A percentile compares a stretch with the other conserved stretches of the same genome.
Conservation (phyloP, 2,888 invertebrate species). For the Tubiluchus corallicola region DNA sequence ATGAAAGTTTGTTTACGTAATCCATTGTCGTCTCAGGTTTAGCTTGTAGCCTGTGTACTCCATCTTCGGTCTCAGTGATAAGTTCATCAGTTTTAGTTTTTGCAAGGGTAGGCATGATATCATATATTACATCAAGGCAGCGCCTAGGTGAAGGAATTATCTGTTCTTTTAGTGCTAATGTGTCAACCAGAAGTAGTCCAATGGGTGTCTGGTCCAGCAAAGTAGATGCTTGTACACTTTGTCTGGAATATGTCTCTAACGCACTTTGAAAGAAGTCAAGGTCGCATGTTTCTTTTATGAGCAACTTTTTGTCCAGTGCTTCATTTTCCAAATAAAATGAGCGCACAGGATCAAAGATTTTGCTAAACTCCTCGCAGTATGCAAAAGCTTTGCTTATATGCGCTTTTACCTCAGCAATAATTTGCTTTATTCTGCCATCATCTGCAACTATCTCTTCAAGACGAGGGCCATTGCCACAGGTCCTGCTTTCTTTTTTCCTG, state of each 20-base stretch:
- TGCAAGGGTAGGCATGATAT: constrained; percentile 19
- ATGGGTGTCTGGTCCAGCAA: constrained; percentile 46
- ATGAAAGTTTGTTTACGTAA: constrained; percentile 47
- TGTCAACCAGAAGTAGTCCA: constrained; percentile 50
- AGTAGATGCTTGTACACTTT: constrained; percentile 45
- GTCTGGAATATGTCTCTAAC: constrained; percentile 46
- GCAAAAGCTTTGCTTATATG: constrained; percentile 42
- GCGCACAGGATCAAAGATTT: constrained; percentile 44
- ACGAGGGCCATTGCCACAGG: constrained; percentile 52
- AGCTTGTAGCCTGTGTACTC: constrained; percentile 41
- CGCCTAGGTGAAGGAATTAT: constrained; percentile 50
- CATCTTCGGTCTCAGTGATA: constrained; percentile 42
- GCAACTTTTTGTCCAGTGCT: constrained; percentile 40
- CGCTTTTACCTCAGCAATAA: constrained; percentile 39
- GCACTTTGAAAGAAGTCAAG: constrained; percentile 40
- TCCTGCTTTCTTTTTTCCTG: constrained; percentile 55
- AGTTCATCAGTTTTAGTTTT: constrained; percentile 26
- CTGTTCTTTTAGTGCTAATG: constrained; percentile 47
- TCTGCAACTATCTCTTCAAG: constrained; percentile 47
- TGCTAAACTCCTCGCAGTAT: constrained; percentile 41
- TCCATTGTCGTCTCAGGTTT: constrained; percentile 51
- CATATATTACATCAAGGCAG: constrained; percentile 43
- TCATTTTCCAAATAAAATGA: constrained; percentile 50
- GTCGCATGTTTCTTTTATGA: constrained; percentile 42
- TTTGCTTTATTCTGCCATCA: constrained; percentile 39